A percentile compares a stretch with the other conserved stretches of the same genome.
Evolutionary conservation across 2,113 vertebrate genomes (phyloP).

Genomic region (Callaeas wilsoni): DNA sequence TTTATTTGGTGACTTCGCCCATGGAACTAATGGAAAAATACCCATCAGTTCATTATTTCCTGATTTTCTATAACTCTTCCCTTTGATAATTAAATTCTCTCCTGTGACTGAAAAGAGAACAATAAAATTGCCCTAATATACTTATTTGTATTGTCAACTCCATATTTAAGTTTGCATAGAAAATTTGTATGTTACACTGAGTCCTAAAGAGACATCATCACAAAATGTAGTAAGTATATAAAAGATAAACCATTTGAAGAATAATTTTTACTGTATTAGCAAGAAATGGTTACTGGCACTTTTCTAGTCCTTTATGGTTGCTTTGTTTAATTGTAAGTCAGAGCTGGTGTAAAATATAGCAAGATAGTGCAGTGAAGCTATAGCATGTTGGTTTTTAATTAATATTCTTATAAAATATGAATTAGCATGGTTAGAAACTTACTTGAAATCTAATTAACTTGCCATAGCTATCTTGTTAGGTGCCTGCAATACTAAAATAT

Average conservation of each 20-base stretch:
- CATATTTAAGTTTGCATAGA: background rate
- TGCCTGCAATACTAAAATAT: conserved; percentile 52
- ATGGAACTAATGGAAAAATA: background rate
- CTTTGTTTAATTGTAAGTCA: conserved; percentile 63
- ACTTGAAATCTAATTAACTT: conserved; percentile 75
- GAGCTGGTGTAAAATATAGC: conserved; percentile 51
- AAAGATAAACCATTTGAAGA: conserved; percentile 18
- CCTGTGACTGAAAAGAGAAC: background rate
- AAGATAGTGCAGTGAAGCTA: conserved; percentile 41
- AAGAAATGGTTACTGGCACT: conserved; percentile 38
- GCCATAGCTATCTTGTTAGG: conserved; percentile 55
- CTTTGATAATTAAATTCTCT: background rate
- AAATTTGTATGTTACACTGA: background rate
- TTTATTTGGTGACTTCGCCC: background rate
- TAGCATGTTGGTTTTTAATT: conserved; percentile 69
- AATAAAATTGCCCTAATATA: background rate
- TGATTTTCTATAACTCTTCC: background rate
- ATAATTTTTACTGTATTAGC: conserved; percentile 45
- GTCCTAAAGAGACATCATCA: background rate
- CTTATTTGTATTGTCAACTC: background rate
- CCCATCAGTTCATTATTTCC: background rate
- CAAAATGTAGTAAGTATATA: background rate
- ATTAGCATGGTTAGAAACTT: conserved; percentile 67
- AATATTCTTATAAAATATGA: conserved; percentile 74
- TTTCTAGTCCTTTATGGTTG: conserved; percentile 51